A percentile compares a stretch with the other conserved stretches of the same genome.
These are phyloP conservation scores for Polymixis lichenea DNA, from an alignment of 2,888 invertebrate genomes.

Conservation along the genomic window DNA sequence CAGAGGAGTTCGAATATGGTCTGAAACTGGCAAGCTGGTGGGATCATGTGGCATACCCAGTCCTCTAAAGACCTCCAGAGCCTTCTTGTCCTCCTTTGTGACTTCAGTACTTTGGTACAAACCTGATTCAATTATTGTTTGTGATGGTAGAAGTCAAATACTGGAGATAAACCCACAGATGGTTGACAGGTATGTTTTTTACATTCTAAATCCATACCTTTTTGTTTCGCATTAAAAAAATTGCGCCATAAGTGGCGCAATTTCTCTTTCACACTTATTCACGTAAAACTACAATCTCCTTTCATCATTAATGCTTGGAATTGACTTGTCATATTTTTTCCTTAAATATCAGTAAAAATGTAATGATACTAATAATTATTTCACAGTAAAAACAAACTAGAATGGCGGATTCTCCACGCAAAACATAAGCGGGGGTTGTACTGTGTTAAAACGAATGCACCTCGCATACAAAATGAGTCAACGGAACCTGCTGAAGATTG, in stretches of 20 bases:
- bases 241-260: not conserved
- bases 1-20: constrained; percentile 92
- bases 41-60: constrained; percentile 72
- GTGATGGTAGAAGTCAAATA: constrained; percentile 91
- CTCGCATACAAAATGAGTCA: constrained; percentile 70
- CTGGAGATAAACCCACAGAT: constrained; percentile 91
- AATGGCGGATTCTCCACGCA: constrained; percentile 80
- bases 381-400: constrained; percentile 81
- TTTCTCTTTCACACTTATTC: not conserved
- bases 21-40: constrained; percentile 90
- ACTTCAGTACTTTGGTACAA: constrained; percentile 91
- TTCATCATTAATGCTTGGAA: not conserved
- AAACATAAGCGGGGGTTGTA: constrained; percentile 92
- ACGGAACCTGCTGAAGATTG: constrained; percentile 59
- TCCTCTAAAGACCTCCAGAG: constrained; percentile 67
- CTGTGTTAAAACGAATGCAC: constrained; percentile 89
- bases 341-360: not conserved
- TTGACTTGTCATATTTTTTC: not conserved
- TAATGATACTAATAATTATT: not conserved
- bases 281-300: not conserved
- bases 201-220: not conserved
- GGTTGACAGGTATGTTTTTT: constrained; percentile 78
- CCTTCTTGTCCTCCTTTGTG: constrained; percentile 78
- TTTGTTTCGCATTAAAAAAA: too few species aligned
- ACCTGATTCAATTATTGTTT: constrained; percentile 89